phyloP scores from a whole-genome alignment of 2,888 invertebrate species.

The Hypolimnas misippus region DNA sequence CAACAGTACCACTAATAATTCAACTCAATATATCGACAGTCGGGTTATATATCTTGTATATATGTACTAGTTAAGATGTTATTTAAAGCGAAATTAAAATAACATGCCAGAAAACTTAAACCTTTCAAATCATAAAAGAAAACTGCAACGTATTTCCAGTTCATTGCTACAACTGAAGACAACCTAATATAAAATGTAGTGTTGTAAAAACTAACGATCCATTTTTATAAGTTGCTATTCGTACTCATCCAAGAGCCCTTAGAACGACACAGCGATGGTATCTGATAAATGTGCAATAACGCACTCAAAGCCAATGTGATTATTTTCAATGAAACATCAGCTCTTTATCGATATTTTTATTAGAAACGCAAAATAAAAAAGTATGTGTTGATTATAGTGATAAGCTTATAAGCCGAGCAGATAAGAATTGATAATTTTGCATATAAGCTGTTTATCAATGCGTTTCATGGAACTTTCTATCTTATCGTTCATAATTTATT shows the following conservation, averaged over 20 bases:
- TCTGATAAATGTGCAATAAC: slow-evolving; percentile 33
- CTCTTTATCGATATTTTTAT: slow-evolving; percentile 33
- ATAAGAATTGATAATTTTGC: slow-evolving; percentile 39
- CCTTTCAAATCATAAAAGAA: too few species aligned
- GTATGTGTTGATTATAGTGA: slow-evolving; percentile 33
- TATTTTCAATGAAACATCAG: slow-evolving; percentile 28
- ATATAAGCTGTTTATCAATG: slow-evolving; percentile 30
- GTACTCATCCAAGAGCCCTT: slow-evolving; percentile 14
- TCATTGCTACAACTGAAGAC: too few species aligned
- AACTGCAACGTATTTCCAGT: too few species aligned
- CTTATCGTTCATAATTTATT: slow-evolving; percentile 13
- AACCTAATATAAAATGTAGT: neutral
- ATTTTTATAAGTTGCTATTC: slow-evolving; percentile 2
- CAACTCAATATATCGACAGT: too few species aligned
- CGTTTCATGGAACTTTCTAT: slow-evolving; percentile 31
- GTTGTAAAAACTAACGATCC: slow-evolving; percentile 9
- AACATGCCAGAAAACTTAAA: too few species aligned
- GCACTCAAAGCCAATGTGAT: too few species aligned
- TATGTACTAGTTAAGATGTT: too few species aligned
- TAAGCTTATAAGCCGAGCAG: slow-evolving; percentile 40
- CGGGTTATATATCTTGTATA: too few species aligned
- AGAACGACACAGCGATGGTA: slow-evolving; percentile 21
- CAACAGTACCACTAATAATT: too few species aligned
- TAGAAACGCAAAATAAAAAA: slow-evolving; percentile 26
- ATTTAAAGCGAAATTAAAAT: too few species aligned